Evolutionary conservation across 2,888 invertebrate genomes (phyloP).

Genomic region (Plagiodera versicolora): DNA sequence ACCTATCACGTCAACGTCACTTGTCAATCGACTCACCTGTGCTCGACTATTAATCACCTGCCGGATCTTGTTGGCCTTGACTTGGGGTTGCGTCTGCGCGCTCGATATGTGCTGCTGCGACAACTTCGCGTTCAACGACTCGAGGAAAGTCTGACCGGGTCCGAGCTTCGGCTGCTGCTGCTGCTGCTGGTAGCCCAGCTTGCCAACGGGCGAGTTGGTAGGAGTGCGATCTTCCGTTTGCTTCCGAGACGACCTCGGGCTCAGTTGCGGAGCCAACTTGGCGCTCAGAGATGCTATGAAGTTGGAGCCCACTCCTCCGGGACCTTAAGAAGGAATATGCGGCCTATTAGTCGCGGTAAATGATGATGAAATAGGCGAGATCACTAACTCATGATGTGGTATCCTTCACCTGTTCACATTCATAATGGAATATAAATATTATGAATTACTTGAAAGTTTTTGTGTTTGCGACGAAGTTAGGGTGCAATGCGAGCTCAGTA

Average conservation of each 20-base stretch:
- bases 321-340: constrained; percentile 42
- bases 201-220: constrained; percentile 22
- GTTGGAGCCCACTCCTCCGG: constrained; percentile 63
- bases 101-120: constrained; percentile 61
- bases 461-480: no score
- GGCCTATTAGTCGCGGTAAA: no score
- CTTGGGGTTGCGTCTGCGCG: constrained; percentile 53
- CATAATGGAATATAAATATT: no score
- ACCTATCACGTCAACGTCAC: neutral
- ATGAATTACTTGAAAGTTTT: no score
- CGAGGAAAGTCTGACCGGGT: constrained; percentile 67
- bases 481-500: no score
- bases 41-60: constrained; percentile 74
- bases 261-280: constrained; percentile 65
- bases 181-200: constrained; percentile 17
- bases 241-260: constrained; percentile 61
- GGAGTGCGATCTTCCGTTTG: constrained; percentile 52
- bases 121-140: constrained; percentile 80
- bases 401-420: no score
- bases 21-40: constrained; percentile 57
- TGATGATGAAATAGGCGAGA: no score
- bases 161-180: constrained; percentile 50
- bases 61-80: constrained; percentile 67
- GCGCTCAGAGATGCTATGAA: constrained; percentile 75
- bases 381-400: no score